Evolutionary conservation across 1,140 invertebrate species (phyloP).

Genomic region (Drosophila nigromelanica): DNA sequence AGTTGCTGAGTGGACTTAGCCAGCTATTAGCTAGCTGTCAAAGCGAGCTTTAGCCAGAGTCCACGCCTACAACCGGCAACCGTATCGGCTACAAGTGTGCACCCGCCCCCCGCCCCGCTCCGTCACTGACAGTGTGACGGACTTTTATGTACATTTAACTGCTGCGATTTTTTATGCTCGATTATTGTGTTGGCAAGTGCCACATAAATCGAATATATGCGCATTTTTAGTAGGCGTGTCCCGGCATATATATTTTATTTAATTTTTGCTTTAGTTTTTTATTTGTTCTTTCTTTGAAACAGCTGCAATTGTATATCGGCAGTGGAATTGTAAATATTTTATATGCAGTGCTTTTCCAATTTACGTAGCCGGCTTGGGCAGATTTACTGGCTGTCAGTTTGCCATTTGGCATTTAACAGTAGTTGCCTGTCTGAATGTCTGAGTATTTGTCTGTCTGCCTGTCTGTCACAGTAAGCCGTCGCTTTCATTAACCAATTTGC

Average conservation of each 20-base stretch:
- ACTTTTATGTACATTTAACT: slow-evolving; percentile 38
- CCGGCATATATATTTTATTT: slow-evolving; percentile 55
- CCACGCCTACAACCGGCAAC: slow-evolving; percentile 6
- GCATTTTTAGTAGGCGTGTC: slow-evolving; percentile 55
- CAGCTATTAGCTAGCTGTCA: slow-evolving; percentile 45
- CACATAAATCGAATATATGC: slow-evolving; percentile 62
- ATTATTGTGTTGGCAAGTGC: slow-evolving; percentile 56
- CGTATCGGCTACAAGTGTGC: not conserved
- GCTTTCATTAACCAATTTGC: slow-evolving; percentile 74
- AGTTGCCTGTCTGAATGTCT: slow-evolving; percentile 13
- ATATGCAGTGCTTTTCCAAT: slow-evolving; percentile 59
- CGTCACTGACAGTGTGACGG: slow-evolving; percentile 4
- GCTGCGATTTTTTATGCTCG: slow-evolving; percentile 40
- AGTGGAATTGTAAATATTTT: slow-evolving; percentile 61
- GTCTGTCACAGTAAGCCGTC: slow-evolving; percentile 19
- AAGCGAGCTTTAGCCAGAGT: slow-evolving; percentile 13
- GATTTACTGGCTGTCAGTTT: slow-evolving; percentile 35
- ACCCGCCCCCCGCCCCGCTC: not conserved
- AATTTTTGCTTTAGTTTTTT: slow-evolving; percentile 7
- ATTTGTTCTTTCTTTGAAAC: slow-evolving; percentile 4
- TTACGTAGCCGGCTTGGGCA: slow-evolving; percentile 33
- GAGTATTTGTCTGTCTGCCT: slow-evolving; percentile 3
- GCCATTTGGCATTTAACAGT: slow-evolving; percentile 2
- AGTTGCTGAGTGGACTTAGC: slow-evolving; percentile 36
- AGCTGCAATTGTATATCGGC: slow-evolving; percentile 50